Percentiles rank a stretch among this genome's conserved stretches.
Evolutionary conservation across 1,140 invertebrate genomes (phyloP).

Genomic region (Argopecten irradians): DNA sequence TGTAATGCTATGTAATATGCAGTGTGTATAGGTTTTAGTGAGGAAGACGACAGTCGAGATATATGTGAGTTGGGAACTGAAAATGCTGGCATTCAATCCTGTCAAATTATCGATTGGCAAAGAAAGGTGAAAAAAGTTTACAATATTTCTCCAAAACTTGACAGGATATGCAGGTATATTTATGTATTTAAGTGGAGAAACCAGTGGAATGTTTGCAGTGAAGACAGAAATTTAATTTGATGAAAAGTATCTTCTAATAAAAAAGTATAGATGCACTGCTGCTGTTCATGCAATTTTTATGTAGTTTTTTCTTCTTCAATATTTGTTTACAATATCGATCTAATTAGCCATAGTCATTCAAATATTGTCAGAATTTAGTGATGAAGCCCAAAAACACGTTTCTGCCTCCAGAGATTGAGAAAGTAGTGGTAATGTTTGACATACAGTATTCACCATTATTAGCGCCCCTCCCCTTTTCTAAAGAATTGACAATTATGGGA

Average conservation of each 20-base stretch:
- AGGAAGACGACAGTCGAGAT: neutral
- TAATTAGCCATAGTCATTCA: no score
- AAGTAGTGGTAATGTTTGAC: no score
- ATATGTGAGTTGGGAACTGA: neutral
- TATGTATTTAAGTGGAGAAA: neutral
- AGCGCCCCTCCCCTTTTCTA: no score
- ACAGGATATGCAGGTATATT: constrained; percentile 3
- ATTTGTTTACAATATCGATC: no score
- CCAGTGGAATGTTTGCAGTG: neutral
- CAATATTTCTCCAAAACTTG: neutral
- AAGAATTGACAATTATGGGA: no score
- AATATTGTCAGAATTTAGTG: no score
- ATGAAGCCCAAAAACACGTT: no score
- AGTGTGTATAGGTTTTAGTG: neutral
- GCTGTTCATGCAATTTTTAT: no score
- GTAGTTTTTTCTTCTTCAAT: no score
- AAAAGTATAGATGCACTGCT: neutral
- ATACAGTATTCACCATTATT: no score
- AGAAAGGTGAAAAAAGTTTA: neutral
- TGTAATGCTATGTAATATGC: neutral
- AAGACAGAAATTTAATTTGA: neutral
- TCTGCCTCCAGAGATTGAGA: no score
- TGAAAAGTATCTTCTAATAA: no score
- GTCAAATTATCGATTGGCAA: neutral
- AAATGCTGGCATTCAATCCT: neutral